A percentile compares a stretch with the other conserved stretches of the same genome.
Conservation (phyloP, 2,113 vertebrate species). For the Sterna hirundo region DNA sequence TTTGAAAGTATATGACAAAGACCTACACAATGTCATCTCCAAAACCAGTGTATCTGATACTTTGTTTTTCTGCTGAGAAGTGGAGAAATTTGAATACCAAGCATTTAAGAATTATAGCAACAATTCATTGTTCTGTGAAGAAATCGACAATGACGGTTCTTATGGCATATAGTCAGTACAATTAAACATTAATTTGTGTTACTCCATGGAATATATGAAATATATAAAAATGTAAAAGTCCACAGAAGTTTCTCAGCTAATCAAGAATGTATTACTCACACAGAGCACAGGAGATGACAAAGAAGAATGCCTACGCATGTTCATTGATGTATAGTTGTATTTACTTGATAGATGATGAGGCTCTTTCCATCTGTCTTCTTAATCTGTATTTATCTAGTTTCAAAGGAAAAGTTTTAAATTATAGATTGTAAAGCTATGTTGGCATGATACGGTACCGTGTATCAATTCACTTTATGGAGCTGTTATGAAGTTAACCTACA, state of each 20-base stretch:
- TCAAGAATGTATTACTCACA: background rate
- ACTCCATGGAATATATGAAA: background rate
- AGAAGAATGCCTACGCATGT: background rate
- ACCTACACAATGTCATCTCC: background rate
- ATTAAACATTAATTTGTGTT: background rate
- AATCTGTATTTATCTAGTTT: conserved; percentile 50
- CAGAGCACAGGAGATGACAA: background rate
- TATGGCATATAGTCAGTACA: background rate
- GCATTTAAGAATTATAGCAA: background rate
- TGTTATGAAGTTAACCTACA: conserved; percentile 58
- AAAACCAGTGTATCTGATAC: background rate
- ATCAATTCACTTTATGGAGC: conserved; percentile 38
- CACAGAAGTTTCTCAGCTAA: background rate
- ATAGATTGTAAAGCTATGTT: background rate
- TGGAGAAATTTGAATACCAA: background rate
- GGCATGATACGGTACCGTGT: background rate
- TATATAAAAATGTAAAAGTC: background rate
- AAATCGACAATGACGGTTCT: background rate
- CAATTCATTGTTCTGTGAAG: background rate
- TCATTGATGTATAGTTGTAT: conserved; percentile 38
- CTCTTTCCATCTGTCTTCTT: conserved; percentile 30
- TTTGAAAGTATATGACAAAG: background rate
- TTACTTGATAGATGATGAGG: conserved; percentile 8
- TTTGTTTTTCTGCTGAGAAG: background rate
- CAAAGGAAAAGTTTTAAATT: conserved; percentile 59